Evolutionary conservation across 2,113 vertebrate species (phyloP).

Genomic region (Sarotherodon lohbergeri): DNA sequence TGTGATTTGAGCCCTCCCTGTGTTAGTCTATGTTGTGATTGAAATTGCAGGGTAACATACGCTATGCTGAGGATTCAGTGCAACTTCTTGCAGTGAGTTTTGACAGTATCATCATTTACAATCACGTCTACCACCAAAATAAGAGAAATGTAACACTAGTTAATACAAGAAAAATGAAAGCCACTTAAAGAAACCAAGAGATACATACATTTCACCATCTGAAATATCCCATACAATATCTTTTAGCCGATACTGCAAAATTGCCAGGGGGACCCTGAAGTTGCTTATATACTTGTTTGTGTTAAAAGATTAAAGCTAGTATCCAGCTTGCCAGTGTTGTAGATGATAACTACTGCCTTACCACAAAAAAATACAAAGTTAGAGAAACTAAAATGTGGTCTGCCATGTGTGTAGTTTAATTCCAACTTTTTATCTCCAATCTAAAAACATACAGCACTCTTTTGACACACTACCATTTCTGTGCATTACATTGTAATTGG

Average conservation of each 20-base stretch:
- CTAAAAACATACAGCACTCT: not conserved
- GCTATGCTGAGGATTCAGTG: not conserved
- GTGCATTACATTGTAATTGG: not conserved
- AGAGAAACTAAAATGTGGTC: not conserved
- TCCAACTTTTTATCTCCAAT: not conserved
- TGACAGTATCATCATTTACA: not conserved
- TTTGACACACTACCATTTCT: not conserved
- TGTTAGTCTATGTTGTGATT: not conserved
- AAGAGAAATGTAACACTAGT: not conserved
- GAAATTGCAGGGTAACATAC: not conserved
- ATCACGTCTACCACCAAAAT: not conserved
- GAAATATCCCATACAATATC: not conserved
- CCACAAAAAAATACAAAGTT: not conserved
- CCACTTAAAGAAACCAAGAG: not conserved
- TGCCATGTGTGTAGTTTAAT: not conserved
- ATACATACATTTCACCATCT: not conserved
- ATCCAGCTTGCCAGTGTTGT: not conserved
- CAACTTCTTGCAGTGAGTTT: not conserved
- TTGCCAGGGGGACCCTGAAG: not conserved
- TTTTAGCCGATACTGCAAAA: not conserved
- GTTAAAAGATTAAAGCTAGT: conserved; percentile 22
- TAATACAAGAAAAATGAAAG: not conserved
- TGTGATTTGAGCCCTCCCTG: not conserved
- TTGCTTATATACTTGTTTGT: not conserved
- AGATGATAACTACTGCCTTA: not conserved